Evolutionary conservation across 2,113 vertebrate species (phyloP).

Genomic region (Myiozetetes cayanensis): DNA sequence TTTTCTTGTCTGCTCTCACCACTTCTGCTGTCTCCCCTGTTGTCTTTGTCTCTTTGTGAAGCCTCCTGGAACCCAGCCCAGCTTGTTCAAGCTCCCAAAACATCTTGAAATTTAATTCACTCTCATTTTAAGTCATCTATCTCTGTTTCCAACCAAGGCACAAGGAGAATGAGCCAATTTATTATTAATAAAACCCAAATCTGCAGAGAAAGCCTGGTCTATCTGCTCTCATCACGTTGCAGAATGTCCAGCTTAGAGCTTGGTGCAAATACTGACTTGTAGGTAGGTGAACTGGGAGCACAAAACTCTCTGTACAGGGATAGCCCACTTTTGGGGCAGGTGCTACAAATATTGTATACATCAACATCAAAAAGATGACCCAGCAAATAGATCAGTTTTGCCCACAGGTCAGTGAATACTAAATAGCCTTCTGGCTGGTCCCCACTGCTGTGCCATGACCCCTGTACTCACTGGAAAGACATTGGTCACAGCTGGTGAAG

Average conservation of each 20-base stretch:
- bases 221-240: not conserved
- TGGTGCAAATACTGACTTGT: not conserved
- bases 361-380: not conserved
- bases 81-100: conserved; percentile 5
- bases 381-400: not conserved
- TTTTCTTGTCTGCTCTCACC: not conserved
- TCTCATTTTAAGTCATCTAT: conserved; percentile 16
- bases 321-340: not conserved
- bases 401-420: not conserved
- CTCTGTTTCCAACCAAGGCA: conserved; percentile 15
- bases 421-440: not conserved
- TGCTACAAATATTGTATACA: not conserved
- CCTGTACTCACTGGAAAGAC: too few relatives aligned
- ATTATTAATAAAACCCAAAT: not conserved
- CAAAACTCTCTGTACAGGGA: not conserved
- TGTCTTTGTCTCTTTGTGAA: not conserved
- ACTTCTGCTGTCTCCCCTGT: not conserved
- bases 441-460: too few relatives aligned
- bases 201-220: not conserved
- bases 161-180: not conserved
- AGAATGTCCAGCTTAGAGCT: not conserved
- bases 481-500: too few relatives aligned
- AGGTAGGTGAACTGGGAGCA: not conserved
- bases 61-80: conserved; percentile 31
- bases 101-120: conserved; percentile 38